These are phyloP conservation scores for Agrochola litura DNA, from an alignment of 2,888 invertebrate species.

Conservation along the genomic window DNA sequence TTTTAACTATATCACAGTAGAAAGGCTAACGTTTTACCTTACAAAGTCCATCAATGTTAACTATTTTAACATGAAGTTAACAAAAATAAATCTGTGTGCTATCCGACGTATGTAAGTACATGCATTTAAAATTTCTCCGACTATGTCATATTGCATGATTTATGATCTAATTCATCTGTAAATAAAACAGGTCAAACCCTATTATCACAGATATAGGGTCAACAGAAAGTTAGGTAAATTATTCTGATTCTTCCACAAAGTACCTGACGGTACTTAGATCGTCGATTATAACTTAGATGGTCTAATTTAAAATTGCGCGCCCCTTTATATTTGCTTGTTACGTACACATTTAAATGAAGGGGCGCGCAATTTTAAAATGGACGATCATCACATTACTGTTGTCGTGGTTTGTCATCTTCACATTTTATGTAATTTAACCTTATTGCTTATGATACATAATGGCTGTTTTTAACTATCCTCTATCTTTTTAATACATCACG, in stretches of 20 bases:
- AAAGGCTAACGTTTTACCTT: not conserved
- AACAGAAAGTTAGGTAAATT: not conserved
- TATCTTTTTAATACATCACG: not conserved
- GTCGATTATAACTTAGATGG: not conserved
- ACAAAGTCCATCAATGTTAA: not conserved
- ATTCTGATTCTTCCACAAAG: not conserved
- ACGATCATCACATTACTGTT: not conserved
- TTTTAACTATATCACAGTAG: not conserved
- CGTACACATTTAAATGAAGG: too few species aligned
- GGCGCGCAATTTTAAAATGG: not conserved
- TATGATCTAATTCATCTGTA: not conserved
- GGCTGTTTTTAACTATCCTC: not conserved
- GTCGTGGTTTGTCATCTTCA: not conserved
- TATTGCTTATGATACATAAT: not conserved
- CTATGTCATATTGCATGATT: not conserved
- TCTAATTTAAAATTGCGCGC: not conserved
- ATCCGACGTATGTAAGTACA: constrained; percentile 43
- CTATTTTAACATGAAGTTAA: constrained; percentile 26
- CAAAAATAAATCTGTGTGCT: constrained; percentile 14
- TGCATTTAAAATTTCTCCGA: not conserved
- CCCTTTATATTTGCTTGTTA: not conserved
- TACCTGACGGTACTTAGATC: too few species aligned
- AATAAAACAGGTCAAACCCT: not conserved
- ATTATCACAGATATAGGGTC: not conserved
- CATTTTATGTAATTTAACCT: not conserved